Evolutionary conservation across 2,888 invertebrate genomes (phyloP).

Genomic region (Orchesella flavescens): DNA sequence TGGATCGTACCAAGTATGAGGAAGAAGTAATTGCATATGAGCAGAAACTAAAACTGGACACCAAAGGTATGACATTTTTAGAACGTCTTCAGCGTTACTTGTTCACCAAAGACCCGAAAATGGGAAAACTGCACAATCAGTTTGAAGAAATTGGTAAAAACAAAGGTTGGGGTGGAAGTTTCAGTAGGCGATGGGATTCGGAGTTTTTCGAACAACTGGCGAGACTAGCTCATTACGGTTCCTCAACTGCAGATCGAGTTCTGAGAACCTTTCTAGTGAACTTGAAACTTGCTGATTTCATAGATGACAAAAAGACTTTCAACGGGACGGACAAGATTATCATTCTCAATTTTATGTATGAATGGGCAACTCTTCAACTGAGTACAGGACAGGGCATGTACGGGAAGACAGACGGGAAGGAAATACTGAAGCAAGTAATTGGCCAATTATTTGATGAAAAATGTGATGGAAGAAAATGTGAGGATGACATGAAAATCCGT

Average conservation of each 20-base stretch:
- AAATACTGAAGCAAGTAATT: no score
- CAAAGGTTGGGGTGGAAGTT: background rate
- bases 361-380: background rate
- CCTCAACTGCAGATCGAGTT: background rate
- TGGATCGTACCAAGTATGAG: background rate
- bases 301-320: no score
- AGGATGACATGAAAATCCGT: slow-evolving; percentile 14
- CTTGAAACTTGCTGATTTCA: no score
- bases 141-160: no score
- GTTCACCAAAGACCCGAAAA: no score
- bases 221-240: background rate
- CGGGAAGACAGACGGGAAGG: no score
- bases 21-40: background rate
- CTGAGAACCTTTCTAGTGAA: no score
- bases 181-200: background rate
- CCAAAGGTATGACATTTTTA: background rate
- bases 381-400: no score
- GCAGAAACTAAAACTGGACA: background rate
- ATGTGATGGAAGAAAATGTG: background rate
- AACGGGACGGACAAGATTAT: background rate
- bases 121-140: no score
- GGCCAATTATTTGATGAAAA: background rate
- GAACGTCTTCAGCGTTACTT: background rate
- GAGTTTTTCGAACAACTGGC: background rate
- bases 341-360: background rate